Percentiles rank a stretch among this genome's conserved stretches.
Evolutionary conservation across 2,888 invertebrate genomes (phyloP).

Genomic region (Ectemnius cavifrons): DNA sequence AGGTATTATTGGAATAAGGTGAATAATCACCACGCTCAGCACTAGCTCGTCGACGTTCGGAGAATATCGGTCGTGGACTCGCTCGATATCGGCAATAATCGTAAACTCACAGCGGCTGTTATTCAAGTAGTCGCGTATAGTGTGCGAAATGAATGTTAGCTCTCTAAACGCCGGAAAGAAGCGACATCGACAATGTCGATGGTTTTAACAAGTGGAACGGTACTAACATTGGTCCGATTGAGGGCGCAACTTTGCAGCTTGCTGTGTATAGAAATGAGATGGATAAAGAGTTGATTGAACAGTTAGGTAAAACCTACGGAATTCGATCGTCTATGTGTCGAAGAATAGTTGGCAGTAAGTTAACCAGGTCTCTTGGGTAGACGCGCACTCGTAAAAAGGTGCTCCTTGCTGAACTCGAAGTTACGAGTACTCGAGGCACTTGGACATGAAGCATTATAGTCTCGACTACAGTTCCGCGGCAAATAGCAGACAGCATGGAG

Average conservation of each 20-base stretch:
- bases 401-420: background rate
- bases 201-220: too few relatives aligned
- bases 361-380: background rate
- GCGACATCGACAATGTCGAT: too few relatives aligned
- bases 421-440: conserved; percentile 36
- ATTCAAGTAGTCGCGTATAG: background rate
- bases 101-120: background rate
- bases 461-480: conserved; percentile 43
- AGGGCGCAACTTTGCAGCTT: too few relatives aligned
- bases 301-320: too few relatives aligned
- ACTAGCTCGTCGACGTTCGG: conserved; percentile 13
- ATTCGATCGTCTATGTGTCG: too few relatives aligned
- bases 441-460: conserved; percentile 49
- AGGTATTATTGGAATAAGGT: background rate
- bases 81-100: conserved; percentile 1
- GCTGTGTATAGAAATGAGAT: too few relatives aligned
- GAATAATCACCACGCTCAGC: background rate
- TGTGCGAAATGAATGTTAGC: background rate
- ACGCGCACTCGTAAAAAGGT: background rate
- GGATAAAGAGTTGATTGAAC: too few relatives aligned
- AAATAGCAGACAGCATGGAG: conserved; percentile 55
- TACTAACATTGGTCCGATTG: too few relatives aligned
- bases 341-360: background rate
- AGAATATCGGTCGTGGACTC: conserved; percentile 10
- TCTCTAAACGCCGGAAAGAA: too few relatives aligned